Base-by-base conservation (phyloP, 2,888 invertebrate species). In the Escarpia spicata region DNA sequence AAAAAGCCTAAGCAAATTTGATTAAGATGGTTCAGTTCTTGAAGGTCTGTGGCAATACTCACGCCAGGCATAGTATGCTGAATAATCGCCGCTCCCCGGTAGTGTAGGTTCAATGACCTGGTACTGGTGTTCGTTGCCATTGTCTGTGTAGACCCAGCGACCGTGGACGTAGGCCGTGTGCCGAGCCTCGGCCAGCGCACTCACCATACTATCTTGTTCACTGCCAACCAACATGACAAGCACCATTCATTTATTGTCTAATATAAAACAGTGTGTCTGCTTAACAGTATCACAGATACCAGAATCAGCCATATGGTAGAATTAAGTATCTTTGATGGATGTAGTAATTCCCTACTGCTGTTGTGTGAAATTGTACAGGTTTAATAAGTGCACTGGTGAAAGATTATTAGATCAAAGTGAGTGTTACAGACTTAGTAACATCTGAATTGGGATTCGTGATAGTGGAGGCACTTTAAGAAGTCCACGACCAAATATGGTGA, bases 21-120 rank as follows among this genome's bases (percentile, higher is more conserved):
- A 26, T 75, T 75, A 26, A 75, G 26, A 26, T 26, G 75, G 3
- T 26, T 75, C 75, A 75, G 6, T 26, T 15, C 75, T 75, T 4
- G 4, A 91, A 4, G 26, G 26, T 75, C 2, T 26, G 12, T 43
- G 45, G 37, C 91, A 91, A 15, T 15, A 95, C 95, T 97, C 97
- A 98, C 98, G 97, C 98, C 98, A 98, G 94, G 98, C 97, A 96
- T 97, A 97, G 96, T 97, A 98, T 94, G 97, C 98, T 12, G 98
- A 97, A 96, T 98, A 98, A 96, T 98, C 98, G 0, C 98, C 98
- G 94, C 98, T 98, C 4, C 98, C 98, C 93, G 98, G 98, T 94
- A 98, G 96, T 95, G 98, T 98, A 0, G 99, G 98, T n/a, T 98
- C 98, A 89, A 98, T 98, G 94, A 99, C 98, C 91, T 97, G 97